Base-by-base conservation (phyloP, 2,888 invertebrate species). In the Dermolepida albohirtum region DNA sequence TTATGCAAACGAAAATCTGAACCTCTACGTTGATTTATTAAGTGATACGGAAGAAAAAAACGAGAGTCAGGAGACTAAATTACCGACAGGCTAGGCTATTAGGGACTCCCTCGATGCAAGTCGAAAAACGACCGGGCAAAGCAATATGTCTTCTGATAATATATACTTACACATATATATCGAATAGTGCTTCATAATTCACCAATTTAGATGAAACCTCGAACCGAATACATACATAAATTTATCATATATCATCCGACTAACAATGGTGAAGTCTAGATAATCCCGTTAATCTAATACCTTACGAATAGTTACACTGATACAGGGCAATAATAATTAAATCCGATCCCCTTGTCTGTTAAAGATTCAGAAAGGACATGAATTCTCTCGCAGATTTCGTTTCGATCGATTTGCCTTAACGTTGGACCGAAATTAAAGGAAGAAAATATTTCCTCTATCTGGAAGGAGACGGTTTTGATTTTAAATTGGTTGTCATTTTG, bases 141-240 rank as follows among this genome's bases (percentile, higher is more conserved):
- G 49, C 34, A 63, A 63, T 63, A 63, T 63, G 49, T 63, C 63
- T 63, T 63, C 50, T 12, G 14, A 34, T 34, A 34, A 34, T 34
- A 34, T 34, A 34, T 54, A 54, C 11, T 14, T n/a, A 44, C 44
- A 44, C 11, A 44, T 11, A 44, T 44, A 44, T 16, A 54, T 63
- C 54, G 63, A 39, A 44, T 51, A 49, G 49, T 39, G 63, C 50
- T 63, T 63, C 63, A 63, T 49, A 63, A 63, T 63, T 50, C 50
- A 39, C 63, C 63, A 63, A 63, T 63, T 63, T 63, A 50, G 63
- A 39, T 39, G 63, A 63, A 50, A 29, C 39, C 49, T 50, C 8
- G 63, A 49, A 16, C 49, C 47, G 62, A 63, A 50, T 63, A 63
- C 17, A 63, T 63, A 50, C 63, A 63, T 63, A 63, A 63, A 63